Conservation (phyloP, 2,113 vertebrate species). For the Salvator merianae region DNA sequence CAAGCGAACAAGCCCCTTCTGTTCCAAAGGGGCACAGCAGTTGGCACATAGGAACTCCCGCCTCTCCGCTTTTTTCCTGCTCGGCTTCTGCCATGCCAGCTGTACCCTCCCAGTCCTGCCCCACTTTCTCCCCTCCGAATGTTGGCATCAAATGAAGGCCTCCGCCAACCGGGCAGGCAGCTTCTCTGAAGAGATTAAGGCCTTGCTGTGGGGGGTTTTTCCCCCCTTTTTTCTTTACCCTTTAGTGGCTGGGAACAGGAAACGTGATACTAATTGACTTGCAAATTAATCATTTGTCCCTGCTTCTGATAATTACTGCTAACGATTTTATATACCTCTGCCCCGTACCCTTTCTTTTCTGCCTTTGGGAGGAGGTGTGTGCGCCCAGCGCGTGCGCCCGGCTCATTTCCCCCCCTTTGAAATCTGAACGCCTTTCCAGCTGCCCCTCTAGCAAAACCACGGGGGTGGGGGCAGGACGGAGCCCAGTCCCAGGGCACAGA, state of each 20-base stretch:
- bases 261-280: constrained; percentile 76
- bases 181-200: constrained; percentile 66
- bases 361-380: constrained; percentile 30
- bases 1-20: constrained; percentile 5
- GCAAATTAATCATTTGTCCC: constrained; percentile 77
- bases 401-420: neutral
- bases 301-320: constrained; percentile 75
- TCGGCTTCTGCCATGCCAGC: constrained; percentile 54
- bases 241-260: constrained; percentile 77
- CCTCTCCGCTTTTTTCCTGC: constrained; percentile 32
- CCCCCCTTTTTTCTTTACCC: constrained; percentile 61
- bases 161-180: constrained; percentile 49
- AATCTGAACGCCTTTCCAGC: constrained; percentile 41
- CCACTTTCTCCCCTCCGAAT: constrained; percentile 35
- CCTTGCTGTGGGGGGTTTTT: constrained; percentile 61
- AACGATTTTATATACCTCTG: constrained; percentile 66
- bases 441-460: neutral
- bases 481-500: neutral
- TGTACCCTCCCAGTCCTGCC: constrained; percentile 47
- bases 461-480: neutral
- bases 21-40: constrained; percentile 52
- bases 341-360: neutral
- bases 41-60: constrained; percentile 57
- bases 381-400: constrained; percentile 25
- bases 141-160: constrained; percentile 63